Conservation (phyloP, 2,113 vertebrate genomes). For the Carassius auratus region DNA sequence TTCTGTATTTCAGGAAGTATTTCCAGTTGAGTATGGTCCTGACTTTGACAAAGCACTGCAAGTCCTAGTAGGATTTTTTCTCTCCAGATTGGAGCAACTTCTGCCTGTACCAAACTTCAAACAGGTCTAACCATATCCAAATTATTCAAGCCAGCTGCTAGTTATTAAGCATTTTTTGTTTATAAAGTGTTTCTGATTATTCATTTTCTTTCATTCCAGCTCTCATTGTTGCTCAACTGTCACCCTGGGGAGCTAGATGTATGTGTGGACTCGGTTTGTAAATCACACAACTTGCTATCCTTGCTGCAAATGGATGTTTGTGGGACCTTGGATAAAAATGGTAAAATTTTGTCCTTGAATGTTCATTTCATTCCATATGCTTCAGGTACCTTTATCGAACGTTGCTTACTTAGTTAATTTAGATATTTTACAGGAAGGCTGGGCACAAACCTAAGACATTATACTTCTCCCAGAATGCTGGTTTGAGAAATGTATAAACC, state of each 20-base stretch:
- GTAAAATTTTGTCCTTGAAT: conserved; percentile 56
- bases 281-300: conserved; percentile 72
- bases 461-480: neutral
- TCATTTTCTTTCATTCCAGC: conserved; percentile 56
- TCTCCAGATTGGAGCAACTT: conserved; percentile 80
- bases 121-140: conserved; percentile 64
- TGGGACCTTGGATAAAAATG: conserved; percentile 72
- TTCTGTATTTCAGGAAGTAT: conserved; percentile 71
- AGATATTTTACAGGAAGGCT: neutral
- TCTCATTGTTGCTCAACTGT: conserved; percentile 73
- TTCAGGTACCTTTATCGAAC: neutral
- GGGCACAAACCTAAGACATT: neutral
- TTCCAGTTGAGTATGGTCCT: conserved; percentile 83
- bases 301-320: conserved; percentile 76
- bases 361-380: neutral
- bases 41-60: conserved; percentile 80
- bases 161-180: neutral
- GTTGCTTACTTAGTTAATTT: neutral
- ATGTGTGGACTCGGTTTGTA: conserved; percentile 75
- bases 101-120: conserved; percentile 78
- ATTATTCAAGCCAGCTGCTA: neutral
- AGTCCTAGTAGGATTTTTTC: conserved; percentile 81
- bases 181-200: neutral
- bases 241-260: conserved; percentile 72
- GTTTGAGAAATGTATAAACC: neutral